Evolutionary conservation across 1,140 invertebrate genomes (phyloP), one percentile per base, ranked within the genome.

Genomic region (Penaeus chinensis): DNA sequence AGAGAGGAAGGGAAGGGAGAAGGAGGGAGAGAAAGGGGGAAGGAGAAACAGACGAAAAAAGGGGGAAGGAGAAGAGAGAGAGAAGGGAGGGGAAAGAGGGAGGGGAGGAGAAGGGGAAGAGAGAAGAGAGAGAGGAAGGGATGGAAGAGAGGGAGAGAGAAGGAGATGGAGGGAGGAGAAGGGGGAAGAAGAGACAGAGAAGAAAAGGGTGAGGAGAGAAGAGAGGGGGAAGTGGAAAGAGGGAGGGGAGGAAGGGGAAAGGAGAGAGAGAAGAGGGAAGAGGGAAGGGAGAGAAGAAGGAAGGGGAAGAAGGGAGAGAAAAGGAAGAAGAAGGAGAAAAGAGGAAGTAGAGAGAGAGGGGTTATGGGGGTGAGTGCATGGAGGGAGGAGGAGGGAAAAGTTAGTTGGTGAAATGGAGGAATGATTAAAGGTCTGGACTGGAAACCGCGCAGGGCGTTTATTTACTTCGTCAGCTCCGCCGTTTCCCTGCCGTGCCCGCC

Each of bases 101-200:
- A 37, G 47, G 7, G 20, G 2, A 22, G 13, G 27, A 19, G 19
- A 20, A 80, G 78, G 61, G 78, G 61, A 13, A 80, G 78, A 80
- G 78, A 54, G 78, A 80, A 80, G 78, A 80, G 47, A 60, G 47
- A 60, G 37, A 27, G 18, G 60, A 13, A 62, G 78, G 62, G 47
- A 77, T 1, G n/a, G 42, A 24, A 24, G 11, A 7, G 19, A 1
- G 8, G 8, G 20, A n/a, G 42, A 32, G 24, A 32, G 42, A 78
- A 22, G 42, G 76, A 32, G 16, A 78, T n/a, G 13, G 24, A 78
- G 76, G 2, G 42, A 32, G 32, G 47, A 22, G 1, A 19, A 32
- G 24, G 32, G 76, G 7, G 19, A 78, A 11, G 32, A 37, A 78
- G 42, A 78, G 76, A 8, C n/a, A 78, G 76, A 78, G 37, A 32